These are phyloP conservation scores for Lasioglossum figueresi DNA, from an alignment of 2,888 invertebrate species.

Conservation along the genomic window DNA sequence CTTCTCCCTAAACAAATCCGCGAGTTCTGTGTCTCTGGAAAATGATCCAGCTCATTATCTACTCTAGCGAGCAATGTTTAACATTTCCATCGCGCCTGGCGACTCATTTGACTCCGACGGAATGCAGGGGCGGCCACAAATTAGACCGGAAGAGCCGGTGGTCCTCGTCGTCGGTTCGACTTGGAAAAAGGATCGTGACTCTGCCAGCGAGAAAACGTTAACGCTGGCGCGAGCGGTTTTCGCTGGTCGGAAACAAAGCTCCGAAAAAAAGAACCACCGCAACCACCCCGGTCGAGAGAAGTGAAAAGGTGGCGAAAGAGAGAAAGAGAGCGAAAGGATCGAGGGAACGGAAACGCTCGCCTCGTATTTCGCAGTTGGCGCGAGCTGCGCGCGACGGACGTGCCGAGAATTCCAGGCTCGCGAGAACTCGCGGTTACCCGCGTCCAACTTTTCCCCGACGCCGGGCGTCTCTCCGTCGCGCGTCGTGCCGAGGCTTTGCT, in stretches of 20 bases:
- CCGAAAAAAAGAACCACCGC: neutral
- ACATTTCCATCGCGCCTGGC: neutral
- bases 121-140: neutral
- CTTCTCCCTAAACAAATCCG: neutral
- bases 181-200: slow-evolving; percentile 9
- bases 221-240: slow-evolving; percentile 25
- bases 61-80: neutral
- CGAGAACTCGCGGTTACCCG: slow-evolving; percentile 38
- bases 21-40: neutral
- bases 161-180: slow-evolving; percentile 44
- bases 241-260: slow-evolving; percentile 25
- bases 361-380: slow-evolving; percentile 58
- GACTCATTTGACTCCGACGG: neutral
- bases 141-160: neutral
- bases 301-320: neutral
- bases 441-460: neutral
- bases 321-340: slow-evolving; percentile 12
- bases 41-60: neutral
- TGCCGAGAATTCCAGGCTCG: slow-evolving; percentile 59
- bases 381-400: slow-evolving; percentile 55
- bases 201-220: slow-evolving; percentile 3
- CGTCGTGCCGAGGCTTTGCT: neutral
- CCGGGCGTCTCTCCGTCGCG: neutral
- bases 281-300: neutral
- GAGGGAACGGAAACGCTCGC: slow-evolving; percentile 29